Evolutionary conservation across 2,888 invertebrate species (phyloP), one percentile per base, ranked within the genome.

Genomic region (Limnephilus rhombicus): DNA sequence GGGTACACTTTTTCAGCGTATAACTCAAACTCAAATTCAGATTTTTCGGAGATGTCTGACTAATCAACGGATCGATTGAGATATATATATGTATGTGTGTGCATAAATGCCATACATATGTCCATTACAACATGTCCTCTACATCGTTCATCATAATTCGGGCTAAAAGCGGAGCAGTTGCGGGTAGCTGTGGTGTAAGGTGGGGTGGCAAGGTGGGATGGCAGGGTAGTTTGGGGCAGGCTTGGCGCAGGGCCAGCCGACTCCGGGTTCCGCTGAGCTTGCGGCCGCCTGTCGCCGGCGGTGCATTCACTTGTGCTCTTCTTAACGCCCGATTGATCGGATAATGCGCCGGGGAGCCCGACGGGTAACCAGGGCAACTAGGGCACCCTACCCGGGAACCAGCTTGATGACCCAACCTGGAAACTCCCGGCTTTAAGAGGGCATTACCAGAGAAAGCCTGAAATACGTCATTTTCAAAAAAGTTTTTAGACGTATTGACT

Each of bases 291-390:
- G 91, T 53, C 85, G 92, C 92, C 90, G 80, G 31, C 68, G 85
- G 92, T 92, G 92, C 92, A 92, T 85, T 92, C 92, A 87, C 92
- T 89, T 88, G 82, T 86, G 91, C 88, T 68, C 89, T 49, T 85
- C 89, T 87, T 92, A 85, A 92, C 80, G 85, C 85, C 34, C 85
- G 85, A 90, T 92, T 92, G 86, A 92, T 90, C 92, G 92, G 85
- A 41, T 92, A 85, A 34, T 89, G 90, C 85, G 80, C 92, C 80
- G 41, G 34, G 85, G 88, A 53, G 29, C 45, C 31, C 45, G 13
- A 49, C 53, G 15, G 18, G 53, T 24, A 80, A 88, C 7, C 37
- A 13, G 88, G 80, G 68, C 88, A 80, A 41, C 41, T 41, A 41
- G 41, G 41, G 41, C 41, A 7, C 41, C 41, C 41, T 5, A 41